Evolutionary conservation across 2,888 invertebrate species (phyloP).

Genomic region (Drosophila neotestacea): DNA sequence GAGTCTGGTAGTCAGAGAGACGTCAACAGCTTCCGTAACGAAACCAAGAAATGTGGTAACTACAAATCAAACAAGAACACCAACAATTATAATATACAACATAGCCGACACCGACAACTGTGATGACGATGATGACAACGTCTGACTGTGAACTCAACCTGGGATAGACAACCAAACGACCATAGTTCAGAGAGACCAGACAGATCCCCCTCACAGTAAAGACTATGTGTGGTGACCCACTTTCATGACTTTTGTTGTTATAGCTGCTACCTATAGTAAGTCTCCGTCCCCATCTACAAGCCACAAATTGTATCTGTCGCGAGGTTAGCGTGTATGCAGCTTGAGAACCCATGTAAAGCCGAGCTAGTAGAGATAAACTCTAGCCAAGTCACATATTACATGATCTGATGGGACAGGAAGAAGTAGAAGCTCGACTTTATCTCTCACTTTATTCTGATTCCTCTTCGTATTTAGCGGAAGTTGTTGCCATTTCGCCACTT

Average conservation of each 20-base stretch:
- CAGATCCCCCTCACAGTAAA: background rate
- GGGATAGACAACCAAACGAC: conserved; percentile 17
- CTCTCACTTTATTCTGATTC: conserved; percentile 24
- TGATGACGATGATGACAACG: conserved; percentile 12
- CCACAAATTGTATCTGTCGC: conserved; percentile 29
- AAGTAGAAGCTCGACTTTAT: background rate
- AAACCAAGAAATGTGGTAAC: conserved; percentile 70
- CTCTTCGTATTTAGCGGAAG: conserved; percentile 49
- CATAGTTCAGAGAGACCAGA: conserved; percentile 23
- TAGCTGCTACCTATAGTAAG: conserved; percentile 33
- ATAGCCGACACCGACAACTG: conserved; percentile 43
- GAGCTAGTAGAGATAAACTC: conserved; percentile 15
- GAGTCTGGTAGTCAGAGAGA: conserved; percentile 25
- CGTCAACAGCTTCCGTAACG: conserved; percentile 62
- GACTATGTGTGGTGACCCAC: conserved; percentile 45
- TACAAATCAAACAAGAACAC: conserved; percentile 71
- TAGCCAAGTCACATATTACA: conserved; percentile 7
- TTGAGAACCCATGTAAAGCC: conserved; percentile 40
- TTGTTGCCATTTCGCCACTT: conserved; percentile 43
- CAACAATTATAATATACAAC: conserved; percentile 51
- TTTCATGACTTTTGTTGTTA: conserved; percentile 41
- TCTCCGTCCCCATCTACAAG: conserved; percentile 10
- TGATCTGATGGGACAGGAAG: conserved; percentile 23
- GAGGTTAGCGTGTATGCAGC: conserved; percentile 30
- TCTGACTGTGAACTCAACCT: conserved; percentile 10